A percentile compares a stretch with the other conserved stretches of the same genome.
Conservation (phyloP, 2,888 invertebrate genomes). For the Brenthis daphne region DNA sequence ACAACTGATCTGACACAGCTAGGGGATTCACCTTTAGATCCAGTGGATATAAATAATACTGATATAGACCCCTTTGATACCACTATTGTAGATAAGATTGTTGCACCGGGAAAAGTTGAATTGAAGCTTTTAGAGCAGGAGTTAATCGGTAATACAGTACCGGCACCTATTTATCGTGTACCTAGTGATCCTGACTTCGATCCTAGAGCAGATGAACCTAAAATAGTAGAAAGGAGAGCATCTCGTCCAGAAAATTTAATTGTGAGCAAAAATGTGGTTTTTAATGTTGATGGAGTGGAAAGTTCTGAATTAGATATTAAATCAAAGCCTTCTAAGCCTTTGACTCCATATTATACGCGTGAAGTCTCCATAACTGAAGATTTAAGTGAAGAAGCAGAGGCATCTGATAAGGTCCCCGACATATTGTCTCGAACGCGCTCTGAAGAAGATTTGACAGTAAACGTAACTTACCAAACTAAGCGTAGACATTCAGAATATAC, state of each 20-base stretch:
- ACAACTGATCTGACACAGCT: slow-evolving; percentile 88
- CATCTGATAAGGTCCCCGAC: slow-evolving; percentile 85
- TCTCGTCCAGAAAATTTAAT: slow-evolving; percentile 84
- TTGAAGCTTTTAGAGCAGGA: slow-evolving; percentile 90
- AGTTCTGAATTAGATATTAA: slow-evolving; percentile 82
- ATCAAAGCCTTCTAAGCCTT: slow-evolving; percentile 85
- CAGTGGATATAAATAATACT: slow-evolving; percentile 78
- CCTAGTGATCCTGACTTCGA: slow-evolving; percentile 91
- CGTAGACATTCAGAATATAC: slow-evolving; percentile 80
- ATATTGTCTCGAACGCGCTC: slow-evolving; percentile 82
- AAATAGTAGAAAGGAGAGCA: slow-evolving; percentile 76
- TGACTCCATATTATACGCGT: slow-evolving; percentile 91
- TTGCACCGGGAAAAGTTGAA: slow-evolving; percentile 90
- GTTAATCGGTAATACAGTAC: slow-evolving; percentile 78
- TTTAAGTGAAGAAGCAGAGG: slow-evolving; percentile 80
- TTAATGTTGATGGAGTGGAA: slow-evolving; percentile 74
- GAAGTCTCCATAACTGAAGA: slow-evolving; percentile 83
- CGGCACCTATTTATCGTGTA: slow-evolving; percentile 63
- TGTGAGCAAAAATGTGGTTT: slow-evolving; percentile 76
- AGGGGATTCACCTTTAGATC: slow-evolving; percentile 86
- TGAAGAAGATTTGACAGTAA: slow-evolving; percentile 84
- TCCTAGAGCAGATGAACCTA: slow-evolving; percentile 86
- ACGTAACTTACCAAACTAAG: slow-evolving; percentile 63
- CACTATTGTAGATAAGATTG: slow-evolving; percentile 86
- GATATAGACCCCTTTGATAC: slow-evolving; percentile 94